phyloP scores from a whole-genome alignment of 2,888 invertebrate genomes.

The Plebejus melissa region DNA sequence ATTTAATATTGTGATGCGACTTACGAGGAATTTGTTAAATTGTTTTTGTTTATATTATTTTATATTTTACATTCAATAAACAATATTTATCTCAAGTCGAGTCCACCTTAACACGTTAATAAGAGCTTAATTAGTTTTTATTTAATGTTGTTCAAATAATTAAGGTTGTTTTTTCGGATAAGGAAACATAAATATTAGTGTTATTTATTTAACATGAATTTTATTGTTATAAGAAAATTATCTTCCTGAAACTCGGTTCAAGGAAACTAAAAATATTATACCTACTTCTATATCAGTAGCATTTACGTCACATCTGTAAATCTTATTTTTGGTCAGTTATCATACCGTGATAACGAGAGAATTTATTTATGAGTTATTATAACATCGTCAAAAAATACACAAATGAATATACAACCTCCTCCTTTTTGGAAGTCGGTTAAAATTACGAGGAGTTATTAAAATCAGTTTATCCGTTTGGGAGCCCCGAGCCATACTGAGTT shows the following conservation, averaged over 20 bases:
- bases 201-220: neutral
- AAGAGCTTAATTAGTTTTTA: conserved; percentile 7
- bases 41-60: conserved; percentile 9
- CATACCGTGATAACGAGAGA: too few relatives aligned
- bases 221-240: neutral
- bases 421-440: too few relatives aligned
- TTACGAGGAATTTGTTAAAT: conserved; percentile 22
- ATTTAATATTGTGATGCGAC: neutral
- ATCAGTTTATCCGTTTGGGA: too few relatives aligned
- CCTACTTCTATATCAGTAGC: too few relatives aligned
- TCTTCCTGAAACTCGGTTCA: neutral
- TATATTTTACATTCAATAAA: conserved; percentile 19
- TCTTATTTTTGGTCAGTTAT: too few relatives aligned
- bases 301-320: too few relatives aligned
- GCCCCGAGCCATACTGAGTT: too few relatives aligned
- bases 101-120: neutral
- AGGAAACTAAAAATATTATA: too few relatives aligned
- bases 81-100: conserved; percentile 8
- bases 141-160: conserved; percentile 15
- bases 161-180: conserved; percentile 3
- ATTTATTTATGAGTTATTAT: too few relatives aligned
- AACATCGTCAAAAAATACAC: too few relatives aligned
- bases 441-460: too few relatives aligned
- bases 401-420: too few relatives aligned
- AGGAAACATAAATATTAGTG: conserved; percentile 16